phyloP scores from a whole-genome alignment of 2,113 vertebrate species.

The Cyanoramphus novaezelandiae region DNA sequence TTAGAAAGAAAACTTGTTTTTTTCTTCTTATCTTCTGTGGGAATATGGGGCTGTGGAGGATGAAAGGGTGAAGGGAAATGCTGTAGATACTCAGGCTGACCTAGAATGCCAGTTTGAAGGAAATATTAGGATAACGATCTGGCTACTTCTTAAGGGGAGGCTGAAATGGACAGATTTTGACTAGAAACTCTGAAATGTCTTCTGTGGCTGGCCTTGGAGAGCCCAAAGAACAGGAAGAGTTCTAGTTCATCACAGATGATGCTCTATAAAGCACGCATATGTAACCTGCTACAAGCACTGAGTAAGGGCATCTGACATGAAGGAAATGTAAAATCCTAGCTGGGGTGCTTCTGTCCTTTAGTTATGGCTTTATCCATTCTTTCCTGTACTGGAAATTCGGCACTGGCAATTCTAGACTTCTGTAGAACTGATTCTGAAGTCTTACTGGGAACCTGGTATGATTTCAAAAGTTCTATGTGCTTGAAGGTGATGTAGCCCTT shows the following conservation, averaged over 20 bases:
- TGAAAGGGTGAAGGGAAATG: not conserved
- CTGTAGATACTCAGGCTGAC: not conserved
- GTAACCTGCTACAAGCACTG: not conserved
- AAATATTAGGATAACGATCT: not conserved
- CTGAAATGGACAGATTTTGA: not conserved
- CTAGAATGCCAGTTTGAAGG: not conserved
- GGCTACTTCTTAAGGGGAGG: not conserved
- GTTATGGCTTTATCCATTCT: not conserved
- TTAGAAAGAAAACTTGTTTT: not conserved
- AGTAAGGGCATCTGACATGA: not conserved
- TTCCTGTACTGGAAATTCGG: not conserved
- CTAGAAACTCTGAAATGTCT: not conserved
- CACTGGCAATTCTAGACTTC: not conserved
- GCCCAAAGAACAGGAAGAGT: not conserved
- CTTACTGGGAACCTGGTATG: not conserved
- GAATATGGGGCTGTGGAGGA: not conserved
- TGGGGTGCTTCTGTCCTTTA: not conserved
- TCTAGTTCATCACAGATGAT: not conserved
- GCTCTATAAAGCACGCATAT: not conserved
- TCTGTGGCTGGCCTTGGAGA: not conserved
- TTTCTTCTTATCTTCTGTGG: not conserved
- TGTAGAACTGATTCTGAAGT: not conserved
- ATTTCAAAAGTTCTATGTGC: not conserved
- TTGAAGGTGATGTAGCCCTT: not conserved
- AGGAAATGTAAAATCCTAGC: not conserved